phyloP scores from a whole-genome alignment of 1,140 invertebrate species.

The Aethina tumida region DNA sequence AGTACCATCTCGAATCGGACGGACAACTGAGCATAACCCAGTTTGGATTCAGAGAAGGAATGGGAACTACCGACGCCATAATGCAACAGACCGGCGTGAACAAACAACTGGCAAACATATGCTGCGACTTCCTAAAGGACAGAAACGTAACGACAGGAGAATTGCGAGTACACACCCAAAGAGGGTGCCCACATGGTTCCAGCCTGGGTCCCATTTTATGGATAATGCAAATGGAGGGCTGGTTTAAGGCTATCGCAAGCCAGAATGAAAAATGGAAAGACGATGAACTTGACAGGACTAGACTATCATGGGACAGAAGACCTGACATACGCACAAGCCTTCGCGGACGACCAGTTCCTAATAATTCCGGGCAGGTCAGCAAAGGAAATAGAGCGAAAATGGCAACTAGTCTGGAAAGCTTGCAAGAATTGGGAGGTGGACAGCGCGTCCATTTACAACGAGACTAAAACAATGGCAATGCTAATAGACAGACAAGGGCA shows the following conservation, averaged over 20 bases:
- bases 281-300: too few species aligned
- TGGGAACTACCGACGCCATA: slow-evolving; percentile 9
- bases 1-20: not conserved
- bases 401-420: slow-evolving; percentile 2
- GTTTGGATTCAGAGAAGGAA: slow-evolving; percentile 14
- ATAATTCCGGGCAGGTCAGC: slow-evolving; percentile 5
- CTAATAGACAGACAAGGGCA: slow-evolving; percentile 9
- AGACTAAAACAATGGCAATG: slow-evolving; percentile 12
- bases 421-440: slow-evolving; percentile 2
- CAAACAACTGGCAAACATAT: not conserved
- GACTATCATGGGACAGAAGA: too few species aligned
- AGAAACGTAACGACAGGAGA: not conserved
- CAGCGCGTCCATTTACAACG: slow-evolving; percentile 10
- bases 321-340: too few species aligned
- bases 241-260: slow-evolving; percentile 4
- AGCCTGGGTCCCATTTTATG: slow-evolving; percentile 14
- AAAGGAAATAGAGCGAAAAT: slow-evolving; percentile 4
- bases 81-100: not conserved
- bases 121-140: slow-evolving; percentile 7
- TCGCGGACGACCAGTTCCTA: slow-evolving; percentile 10
- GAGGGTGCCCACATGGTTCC: slow-evolving; percentile 20
- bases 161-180: not conserved
- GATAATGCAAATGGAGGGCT: slow-evolving; percentile 15
- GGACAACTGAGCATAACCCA: not conserved
- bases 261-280: not conserved